Percentiles rank a stretch among this genome's conserved stretches.
Conservation (phyloP, 2,797 vertebrate species). For the Phalloptychus januarius region DNA sequence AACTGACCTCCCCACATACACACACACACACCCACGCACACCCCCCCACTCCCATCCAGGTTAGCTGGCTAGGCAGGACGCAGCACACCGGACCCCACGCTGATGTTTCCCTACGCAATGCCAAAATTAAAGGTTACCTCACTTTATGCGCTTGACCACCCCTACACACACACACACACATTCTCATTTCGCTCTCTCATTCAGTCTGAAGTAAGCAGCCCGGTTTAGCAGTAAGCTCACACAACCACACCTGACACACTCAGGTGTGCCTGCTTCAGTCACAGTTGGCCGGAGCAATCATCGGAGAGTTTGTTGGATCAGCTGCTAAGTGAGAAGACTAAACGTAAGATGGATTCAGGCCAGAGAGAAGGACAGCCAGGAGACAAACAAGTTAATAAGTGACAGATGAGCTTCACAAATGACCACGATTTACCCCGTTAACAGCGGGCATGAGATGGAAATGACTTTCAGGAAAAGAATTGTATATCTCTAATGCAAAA, state of each 20-base stretch:
- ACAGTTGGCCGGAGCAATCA: conserved; percentile 66
- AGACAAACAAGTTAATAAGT: conserved; percentile 39
- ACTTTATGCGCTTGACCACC: conserved; percentile 44
- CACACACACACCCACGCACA: conserved; percentile 28
- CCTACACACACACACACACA: conserved; percentile 14
- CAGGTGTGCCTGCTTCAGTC: conserved; percentile 61
- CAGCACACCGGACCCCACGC: conserved; percentile 68
- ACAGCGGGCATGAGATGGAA: neutral
- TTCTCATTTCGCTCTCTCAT: neutral
- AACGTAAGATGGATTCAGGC: conserved; percentile 55
- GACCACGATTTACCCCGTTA: neutral
- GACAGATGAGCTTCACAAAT: conserved; percentile 12
- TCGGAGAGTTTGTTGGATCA: conserved; percentile 68
- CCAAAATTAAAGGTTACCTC: conserved; percentile 53
- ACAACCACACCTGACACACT: conserved; percentile 65
- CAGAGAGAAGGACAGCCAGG: conserved; percentile 40
- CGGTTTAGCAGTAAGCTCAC: conserved; percentile 27
- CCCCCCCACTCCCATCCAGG: conserved; percentile 33
- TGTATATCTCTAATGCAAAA: neutral
- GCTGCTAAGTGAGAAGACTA: conserved; percentile 62
- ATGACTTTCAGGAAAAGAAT: neutral
- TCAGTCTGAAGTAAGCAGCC: conserved; percentile 47
- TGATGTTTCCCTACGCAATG: conserved; percentile 39
- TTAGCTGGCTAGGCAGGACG: conserved; percentile 31
- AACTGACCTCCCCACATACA: conserved; percentile 56